A percentile compares a stretch with the other conserved stretches of the same genome.
These are phyloP conservation scores for Drosophila yakuba DNA, from an alignment of 1,140 invertebrate genomes.

Conservation along the genomic window DNA sequence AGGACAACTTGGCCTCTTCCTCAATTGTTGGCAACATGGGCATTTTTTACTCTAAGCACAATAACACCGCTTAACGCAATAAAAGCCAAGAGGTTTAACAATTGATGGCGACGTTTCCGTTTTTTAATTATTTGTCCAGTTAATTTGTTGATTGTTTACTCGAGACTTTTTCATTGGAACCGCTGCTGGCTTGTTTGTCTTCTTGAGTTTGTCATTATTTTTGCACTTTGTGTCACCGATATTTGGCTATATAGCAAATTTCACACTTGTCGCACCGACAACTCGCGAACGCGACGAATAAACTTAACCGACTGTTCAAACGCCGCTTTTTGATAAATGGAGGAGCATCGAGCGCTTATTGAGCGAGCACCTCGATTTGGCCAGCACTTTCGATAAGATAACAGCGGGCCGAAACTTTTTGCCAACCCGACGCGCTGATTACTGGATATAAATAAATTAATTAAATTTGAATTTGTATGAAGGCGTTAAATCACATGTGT, in stretches of 20 bases:
- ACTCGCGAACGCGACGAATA: constrained; percentile 3
- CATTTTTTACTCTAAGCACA: constrained; percentile 39
- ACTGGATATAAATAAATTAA: constrained; percentile 82
- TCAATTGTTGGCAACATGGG: constrained; percentile 72
- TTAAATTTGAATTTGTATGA: constrained; percentile 74
- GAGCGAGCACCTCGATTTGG: constrained; percentile 22
- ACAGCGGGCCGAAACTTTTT: constrained; percentile 14
- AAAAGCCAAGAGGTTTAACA: constrained; percentile 10
- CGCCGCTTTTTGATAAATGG: constrained; percentile 27
- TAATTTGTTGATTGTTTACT: constrained; percentile 51
- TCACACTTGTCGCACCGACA: constrained; percentile 28
- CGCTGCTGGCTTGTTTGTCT: constrained; percentile 30
- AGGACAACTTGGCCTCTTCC: constrained; percentile 68
- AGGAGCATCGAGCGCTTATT: constrained; percentile 35
- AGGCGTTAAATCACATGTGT: constrained; percentile 20
- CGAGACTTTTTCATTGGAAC: constrained; percentile 44
- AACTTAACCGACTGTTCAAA: constrained; percentile 26
- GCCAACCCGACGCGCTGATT: constrained; percentile 67
- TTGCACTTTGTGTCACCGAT: constrained; percentile 15
- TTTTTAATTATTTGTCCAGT: constrained; percentile 19
- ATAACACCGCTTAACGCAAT: constrained; percentile 15
- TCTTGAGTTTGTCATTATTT: constrained; percentile 46
- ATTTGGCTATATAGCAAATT: constrained; percentile 14
- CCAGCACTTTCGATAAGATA: constrained; percentile 30
- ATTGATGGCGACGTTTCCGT: constrained; percentile 26